These are phyloP conservation scores for Hybos culiciformis DNA, from an alignment of 2,888 invertebrate genomes.

Conservation along the genomic window DNA sequence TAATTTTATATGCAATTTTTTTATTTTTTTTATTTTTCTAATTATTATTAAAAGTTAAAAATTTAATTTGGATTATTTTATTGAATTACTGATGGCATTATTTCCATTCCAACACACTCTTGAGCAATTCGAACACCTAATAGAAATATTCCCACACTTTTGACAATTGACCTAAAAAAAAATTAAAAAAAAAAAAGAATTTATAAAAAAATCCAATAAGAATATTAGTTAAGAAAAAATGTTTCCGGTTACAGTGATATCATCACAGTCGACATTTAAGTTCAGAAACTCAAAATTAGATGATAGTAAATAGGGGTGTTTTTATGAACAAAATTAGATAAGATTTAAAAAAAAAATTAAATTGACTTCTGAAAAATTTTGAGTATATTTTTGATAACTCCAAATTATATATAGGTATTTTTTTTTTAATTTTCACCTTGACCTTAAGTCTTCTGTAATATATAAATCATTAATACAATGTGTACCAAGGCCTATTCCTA, in stretches of 20 bases:
- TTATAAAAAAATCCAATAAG: slow-evolving; percentile 2
- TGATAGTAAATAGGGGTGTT: neutral
- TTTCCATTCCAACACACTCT: slow-evolving; percentile 60
- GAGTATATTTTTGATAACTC: no score
- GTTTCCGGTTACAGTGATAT: neutral
- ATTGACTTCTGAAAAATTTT: no score
- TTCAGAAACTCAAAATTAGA: neutral
- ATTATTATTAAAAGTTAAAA: neutral
- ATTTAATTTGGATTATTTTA: neutral
- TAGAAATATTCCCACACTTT: slow-evolving; percentile 65
- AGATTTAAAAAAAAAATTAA: slow-evolving; percentile 5
- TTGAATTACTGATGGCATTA: slow-evolving; percentile 42
- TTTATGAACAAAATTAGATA: neutral
- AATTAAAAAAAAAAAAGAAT: slow-evolving; percentile 23
- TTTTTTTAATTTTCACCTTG: no score
- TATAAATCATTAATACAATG: no score
- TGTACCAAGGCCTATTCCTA: no score
- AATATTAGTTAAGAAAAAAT: neutral
- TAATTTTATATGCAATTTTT: no score
- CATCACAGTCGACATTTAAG: neutral
- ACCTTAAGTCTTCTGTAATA: no score
- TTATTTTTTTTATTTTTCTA: neutral
- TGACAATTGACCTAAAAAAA: slow-evolving; percentile 51
- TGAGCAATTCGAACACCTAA: slow-evolving; percentile 65
- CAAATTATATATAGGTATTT: no score